Conservation (phyloP, 2,797 vertebrate species). For the Enoplosus armatus region DNA sequence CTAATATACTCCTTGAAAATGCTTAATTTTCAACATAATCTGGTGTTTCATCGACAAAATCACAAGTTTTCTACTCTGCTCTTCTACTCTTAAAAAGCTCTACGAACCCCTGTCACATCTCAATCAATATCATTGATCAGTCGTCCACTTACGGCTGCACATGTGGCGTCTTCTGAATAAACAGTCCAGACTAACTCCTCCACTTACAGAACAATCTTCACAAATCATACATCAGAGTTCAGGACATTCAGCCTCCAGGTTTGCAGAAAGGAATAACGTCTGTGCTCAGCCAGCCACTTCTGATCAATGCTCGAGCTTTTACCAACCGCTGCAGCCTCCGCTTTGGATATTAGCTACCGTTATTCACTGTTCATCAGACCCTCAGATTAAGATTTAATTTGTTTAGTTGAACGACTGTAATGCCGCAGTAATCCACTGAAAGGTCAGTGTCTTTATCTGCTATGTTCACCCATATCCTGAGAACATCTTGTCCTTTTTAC, state of each 20-base stretch:
- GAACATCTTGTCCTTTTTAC: background rate
- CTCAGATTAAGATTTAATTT: background rate
- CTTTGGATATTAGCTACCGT: background rate
- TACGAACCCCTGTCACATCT: no score
- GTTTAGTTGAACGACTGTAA: background rate
- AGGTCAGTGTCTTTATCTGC: background rate
- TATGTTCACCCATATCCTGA: background rate
- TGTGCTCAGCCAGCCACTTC: slow-evolving; percentile 4
- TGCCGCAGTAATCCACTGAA: background rate
- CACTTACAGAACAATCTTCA: slow-evolving; percentile 14
- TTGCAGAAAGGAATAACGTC: slow-evolving; percentile 27
- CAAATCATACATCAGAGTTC: slow-evolving; percentile 11
- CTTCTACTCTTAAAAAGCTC: no score
- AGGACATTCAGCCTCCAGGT: slow-evolving; percentile 16
- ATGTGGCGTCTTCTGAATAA: slow-evolving; percentile 1
- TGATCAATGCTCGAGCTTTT: slow-evolving; percentile 57
- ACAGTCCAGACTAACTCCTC: background rate
- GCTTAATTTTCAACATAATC: no score
- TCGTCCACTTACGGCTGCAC: slow-evolving; percentile 23
- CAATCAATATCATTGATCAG: slow-evolving; percentile 42
- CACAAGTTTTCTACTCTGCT: no score
- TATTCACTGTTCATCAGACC: slow-evolving; percentile 8
- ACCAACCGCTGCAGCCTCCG: slow-evolving; percentile 20
- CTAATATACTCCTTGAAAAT: no score
- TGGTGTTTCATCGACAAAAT: no score